Base-by-base conservation (phyloP, 2,888 invertebrate species). In the Lycocerus yunnanus region DNA sequence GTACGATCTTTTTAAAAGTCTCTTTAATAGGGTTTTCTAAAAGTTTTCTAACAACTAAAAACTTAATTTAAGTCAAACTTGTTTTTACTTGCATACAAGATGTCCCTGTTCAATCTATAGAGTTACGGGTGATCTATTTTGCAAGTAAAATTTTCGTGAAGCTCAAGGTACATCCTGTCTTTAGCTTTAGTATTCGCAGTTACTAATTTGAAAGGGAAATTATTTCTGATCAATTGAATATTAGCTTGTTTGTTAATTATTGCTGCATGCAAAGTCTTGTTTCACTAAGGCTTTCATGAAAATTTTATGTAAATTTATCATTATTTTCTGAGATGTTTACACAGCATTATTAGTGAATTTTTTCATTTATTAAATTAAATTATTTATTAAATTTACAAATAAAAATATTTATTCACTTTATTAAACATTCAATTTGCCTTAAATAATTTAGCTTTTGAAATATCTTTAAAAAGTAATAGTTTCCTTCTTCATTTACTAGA, bases 121-220 rank as follows among this genome's bases (percentile, higher is more conserved):
- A 78, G 82, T 83, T 83, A 84, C 83, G 83, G 83, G 82, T 83
- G 84, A 83, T 84, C 83, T 83, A 82, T 83, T 84, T 84, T 84
- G 84, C 84, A 84, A 85, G 84, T 84, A 81, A 84, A 84, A 84
- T 84, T 82, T 78, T 75, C 43, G 4, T 43, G n/a, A 43, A 43
- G 43, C 72, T 78, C 71, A 71, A 77, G 80, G 74, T 73, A 77
- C 75, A 76, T 71, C 68, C 72, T 74, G 76, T 74, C 78, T 77
- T 75, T 76, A 76, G 76, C 78, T 77, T 77, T 74, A 71, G 74
- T 74, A 72, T 77, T 76, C 60, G 77, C 69, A 67, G 74, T 72
- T 72, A 72, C 74, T 77, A 78, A 80, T 80, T 78, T 80, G 78
- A 78, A 80, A 80, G 74, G 75, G 75, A 78, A 80, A 80, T 80